Conservation (phyloP, 2,113 vertebrate species). For the Scortum barcoo region DNA sequence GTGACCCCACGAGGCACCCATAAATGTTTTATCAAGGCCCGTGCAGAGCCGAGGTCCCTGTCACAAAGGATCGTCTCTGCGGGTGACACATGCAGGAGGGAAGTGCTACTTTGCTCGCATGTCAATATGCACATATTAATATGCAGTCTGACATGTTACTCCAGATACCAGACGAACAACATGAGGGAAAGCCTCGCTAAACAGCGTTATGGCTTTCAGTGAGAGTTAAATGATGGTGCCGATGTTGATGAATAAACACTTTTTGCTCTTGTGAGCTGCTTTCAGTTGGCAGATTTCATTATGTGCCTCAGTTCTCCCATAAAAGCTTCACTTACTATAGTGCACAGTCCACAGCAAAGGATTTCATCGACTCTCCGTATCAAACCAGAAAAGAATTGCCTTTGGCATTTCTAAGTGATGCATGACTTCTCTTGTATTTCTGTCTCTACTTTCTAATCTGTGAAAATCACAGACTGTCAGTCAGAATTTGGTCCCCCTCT, state of each 20-base stretch:
- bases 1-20: constrained; percentile 59
- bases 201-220: not conserved
- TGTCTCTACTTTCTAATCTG: constrained; percentile 63
- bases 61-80: constrained; percentile 49
- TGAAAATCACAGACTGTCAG: constrained; percentile 63
- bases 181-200: not conserved
- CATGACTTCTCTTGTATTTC: constrained; percentile 71
- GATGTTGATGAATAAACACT: constrained; percentile 30
- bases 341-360: constrained; percentile 51
- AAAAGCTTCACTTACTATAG: constrained; percentile 50
- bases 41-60: constrained; percentile 37
- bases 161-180: not conserved
- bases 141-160: constrained; percentile 28
- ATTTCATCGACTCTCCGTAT: constrained; percentile 46
- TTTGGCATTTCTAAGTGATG: constrained; percentile 77
- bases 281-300: constrained; percentile 54
- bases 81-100: constrained; percentile 21
- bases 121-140: constrained; percentile 1
- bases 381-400: constrained; percentile 65
- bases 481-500: constrained; percentile 52
- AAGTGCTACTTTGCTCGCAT: constrained; percentile 15
- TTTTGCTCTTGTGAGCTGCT: constrained; percentile 19
- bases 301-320: constrained; percentile 52
- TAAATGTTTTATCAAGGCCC: constrained; percentile 75
- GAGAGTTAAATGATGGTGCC: constrained; percentile 4